phyloP scores from a whole-genome alignment of 2,797 vertebrate species.

The Pangasius djambal region DNA sequence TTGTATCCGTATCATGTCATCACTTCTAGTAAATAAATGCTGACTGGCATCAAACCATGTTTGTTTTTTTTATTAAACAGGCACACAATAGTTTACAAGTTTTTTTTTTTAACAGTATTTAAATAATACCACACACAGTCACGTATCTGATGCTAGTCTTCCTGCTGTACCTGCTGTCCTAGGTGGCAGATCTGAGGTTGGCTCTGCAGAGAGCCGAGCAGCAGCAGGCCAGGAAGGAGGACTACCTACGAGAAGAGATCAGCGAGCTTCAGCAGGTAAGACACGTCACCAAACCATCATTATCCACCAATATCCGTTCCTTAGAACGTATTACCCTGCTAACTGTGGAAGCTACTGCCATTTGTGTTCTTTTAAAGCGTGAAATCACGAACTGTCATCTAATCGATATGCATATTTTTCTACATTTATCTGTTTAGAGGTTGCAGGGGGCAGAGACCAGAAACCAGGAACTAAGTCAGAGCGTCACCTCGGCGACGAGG shows the following conservation, averaged over 20 bases:
- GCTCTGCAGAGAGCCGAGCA: constrained; percentile 92
- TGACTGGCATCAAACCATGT: not conserved
- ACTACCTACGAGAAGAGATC: constrained; percentile 97
- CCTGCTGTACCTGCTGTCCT: not conserved
- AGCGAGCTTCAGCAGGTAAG: constrained; percentile 90
- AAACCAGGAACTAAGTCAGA: constrained; percentile 96
- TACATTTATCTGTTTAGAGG: constrained; percentile 72
- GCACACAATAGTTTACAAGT: not conserved
- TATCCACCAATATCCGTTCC: no score
- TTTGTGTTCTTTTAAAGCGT: not conserved
- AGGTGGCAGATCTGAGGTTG: constrained; percentile 92
- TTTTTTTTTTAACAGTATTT: not conserved
- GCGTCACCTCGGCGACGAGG: constrained; percentile 90
- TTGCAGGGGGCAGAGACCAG: constrained; percentile 92
- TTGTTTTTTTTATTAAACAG: not conserved
- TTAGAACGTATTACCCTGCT: not conserved
- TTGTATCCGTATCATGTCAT: not conserved
- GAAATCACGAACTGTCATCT: no score
- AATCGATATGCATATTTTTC: not conserved
- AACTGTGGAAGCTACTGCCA: not conserved
- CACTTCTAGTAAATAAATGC: not conserved
- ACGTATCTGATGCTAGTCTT: not conserved
- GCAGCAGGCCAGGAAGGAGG: constrained; percentile 93
- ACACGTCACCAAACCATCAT: no score
- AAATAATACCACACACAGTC: not conserved